Conservation (phyloP, 2,797 vertebrate genomes). For the Cygnus olor region DNA sequence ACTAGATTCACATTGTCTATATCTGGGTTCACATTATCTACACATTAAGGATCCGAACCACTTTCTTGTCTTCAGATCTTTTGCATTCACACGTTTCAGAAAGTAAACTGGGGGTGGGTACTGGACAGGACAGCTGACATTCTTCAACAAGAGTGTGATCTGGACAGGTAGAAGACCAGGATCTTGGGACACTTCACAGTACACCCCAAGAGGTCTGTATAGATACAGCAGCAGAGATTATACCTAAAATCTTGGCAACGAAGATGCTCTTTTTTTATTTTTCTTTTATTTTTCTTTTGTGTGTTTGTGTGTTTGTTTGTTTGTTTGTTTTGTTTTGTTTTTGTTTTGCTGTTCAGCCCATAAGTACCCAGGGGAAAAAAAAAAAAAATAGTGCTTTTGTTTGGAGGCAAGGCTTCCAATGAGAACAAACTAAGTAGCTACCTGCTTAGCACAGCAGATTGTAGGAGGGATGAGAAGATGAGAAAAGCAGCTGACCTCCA, state of each 20-base stretch:
- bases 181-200: background rate
- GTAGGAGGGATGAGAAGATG: background rate
- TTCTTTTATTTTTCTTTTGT: no score
- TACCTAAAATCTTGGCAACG: background rate
- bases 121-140: background rate
- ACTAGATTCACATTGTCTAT: background rate
- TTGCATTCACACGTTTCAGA: background rate
- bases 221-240: background rate
- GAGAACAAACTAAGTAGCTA: rapidly evolving
- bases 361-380: background rate
- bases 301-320: no score
- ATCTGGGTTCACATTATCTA: background rate
- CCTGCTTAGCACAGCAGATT: background rate
- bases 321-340: no score
- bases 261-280: background rate
- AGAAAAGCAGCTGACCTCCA: rapidly evolving
- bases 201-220: rapidly evolving
- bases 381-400: rapidly evolving
- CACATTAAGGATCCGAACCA: background rate
- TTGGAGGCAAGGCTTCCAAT: background rate
- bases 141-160: background rate
- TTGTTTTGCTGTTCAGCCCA: background rate
- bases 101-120: background rate
- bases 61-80: background rate
- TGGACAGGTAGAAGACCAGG: background rate